Percentiles rank a stretch among this genome's conserved stretches.
Conservation (phyloP, 2,888 invertebrate genomes). For the Therioaphis trifolii region DNA sequence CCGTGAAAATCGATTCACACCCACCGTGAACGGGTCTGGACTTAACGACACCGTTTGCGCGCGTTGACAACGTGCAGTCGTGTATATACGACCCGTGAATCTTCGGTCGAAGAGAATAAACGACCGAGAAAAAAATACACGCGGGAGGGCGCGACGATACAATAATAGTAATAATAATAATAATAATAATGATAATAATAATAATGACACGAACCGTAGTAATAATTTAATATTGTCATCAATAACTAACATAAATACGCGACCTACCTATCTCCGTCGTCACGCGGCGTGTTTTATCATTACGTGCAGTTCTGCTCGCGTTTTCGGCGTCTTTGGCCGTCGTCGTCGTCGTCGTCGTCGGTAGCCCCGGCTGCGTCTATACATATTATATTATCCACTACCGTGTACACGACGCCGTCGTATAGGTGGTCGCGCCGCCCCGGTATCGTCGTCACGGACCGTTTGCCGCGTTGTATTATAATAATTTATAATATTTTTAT, state of each 20-base stretch:
- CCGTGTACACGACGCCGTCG: neutral
- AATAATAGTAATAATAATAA: neutral
- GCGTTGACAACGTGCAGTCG: slow-evolving; percentile 48
- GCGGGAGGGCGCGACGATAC: neutral
- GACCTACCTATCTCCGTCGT: neutral
- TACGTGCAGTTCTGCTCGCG: too few species aligned
- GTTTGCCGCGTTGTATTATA: slow-evolving; percentile 27
- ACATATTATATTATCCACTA: neutral
- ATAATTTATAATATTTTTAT: too few species aligned
- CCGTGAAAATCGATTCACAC: slow-evolving; percentile 58
- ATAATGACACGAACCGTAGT: neutral
- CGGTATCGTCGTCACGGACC: slow-evolving; percentile 29
- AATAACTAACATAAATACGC: too few species aligned
- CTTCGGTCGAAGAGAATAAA: neutral
- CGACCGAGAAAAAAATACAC: neutral
- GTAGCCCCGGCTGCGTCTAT: too few species aligned
- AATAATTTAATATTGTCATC: slow-evolving; percentile 8
- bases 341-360: too few species aligned
- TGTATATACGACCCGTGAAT: slow-evolving; percentile 13
- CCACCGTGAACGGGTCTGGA: slow-evolving; percentile 25
- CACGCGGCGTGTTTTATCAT: too few species aligned
- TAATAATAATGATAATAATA: neutral
- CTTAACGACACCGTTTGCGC: slow-evolving; percentile 52
- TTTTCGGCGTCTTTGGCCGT: too few species aligned
- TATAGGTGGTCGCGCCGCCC: neutral